Base-by-base conservation (phyloP, 2,888 invertebrate genomes). In the Harmothoe impar region DNA sequence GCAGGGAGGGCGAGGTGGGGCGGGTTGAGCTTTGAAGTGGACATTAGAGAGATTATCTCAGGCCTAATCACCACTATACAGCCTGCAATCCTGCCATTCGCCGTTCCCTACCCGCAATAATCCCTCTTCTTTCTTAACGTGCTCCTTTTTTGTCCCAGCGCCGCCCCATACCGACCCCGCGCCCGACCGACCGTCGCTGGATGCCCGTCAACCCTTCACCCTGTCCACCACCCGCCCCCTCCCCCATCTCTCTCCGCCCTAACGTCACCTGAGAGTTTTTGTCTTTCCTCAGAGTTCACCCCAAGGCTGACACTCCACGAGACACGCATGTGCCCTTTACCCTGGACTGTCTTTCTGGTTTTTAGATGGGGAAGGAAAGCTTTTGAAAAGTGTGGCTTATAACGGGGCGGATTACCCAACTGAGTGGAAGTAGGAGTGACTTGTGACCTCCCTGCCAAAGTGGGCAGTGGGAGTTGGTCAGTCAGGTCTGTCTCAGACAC, bases 21-120 rank as follows among this genome's bases (percentile, higher is more conserved):
- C 43, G 43, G 35, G 25, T 35, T 17, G 0, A 17, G 84, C 84
- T 84, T 84, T 84, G 84, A 84, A 84, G 84, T 84, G 84, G 84
- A 84, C 84, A 84, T 84, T 35, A 84, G 43, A 33, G 51, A 84
- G 84, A 84, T 84, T 43, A 84, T 84, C 84, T 17, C 5, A 23
- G n/a, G 0, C 84, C 84, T 84, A 84, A 84, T 84, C 84, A 84
- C 84, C 43, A 84, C 33, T 84, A 84, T 84, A 84, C 23, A 84
- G 84, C 29, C 62, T 20, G 33, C 84, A 84, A 84, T 84, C 84
- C 84, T 23, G 29, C 84, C 43, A 43, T 51, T 84, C 84, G 3
- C n/a, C 43, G 43, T 10, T 43, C 43, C 43, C 43, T 10, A 10
- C 78, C 25, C 51, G 84, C 84, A 84, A 84, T 84, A 84, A 84